Conservation (phyloP, 23 tunicate species). For the Phallusia fumigata region DNA sequence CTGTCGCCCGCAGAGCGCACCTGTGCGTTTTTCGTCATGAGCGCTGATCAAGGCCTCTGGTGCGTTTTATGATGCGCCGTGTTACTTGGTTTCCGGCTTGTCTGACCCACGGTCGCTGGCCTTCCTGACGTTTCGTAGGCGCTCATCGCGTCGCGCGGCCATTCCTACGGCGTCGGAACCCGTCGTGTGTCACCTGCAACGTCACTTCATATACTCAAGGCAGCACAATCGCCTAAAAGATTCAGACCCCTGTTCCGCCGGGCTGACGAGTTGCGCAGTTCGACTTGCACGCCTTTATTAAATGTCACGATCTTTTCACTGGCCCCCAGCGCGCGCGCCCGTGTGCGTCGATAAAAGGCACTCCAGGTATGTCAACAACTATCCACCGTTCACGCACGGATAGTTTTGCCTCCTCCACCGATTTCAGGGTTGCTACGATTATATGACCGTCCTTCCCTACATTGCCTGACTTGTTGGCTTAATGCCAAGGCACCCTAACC, state of each 20-base stretch:
- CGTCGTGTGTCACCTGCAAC: background rate
- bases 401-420: background rate
- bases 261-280: background rate
- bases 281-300: conserved; percentile 9
- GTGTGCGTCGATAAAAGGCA: conserved; percentile 6
- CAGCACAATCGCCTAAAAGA: background rate
- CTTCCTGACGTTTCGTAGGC: background rate
- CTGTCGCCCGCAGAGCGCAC: conserved; percentile 1
- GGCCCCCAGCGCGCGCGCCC: conserved; percentile 5
- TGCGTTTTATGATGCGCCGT: conserved; percentile 11
- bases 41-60: conserved; percentile 13
- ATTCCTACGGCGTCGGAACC: background rate
- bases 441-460: background rate
- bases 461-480: background rate
- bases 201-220: background rate
- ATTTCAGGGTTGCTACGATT: background rate
- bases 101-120: background rate
- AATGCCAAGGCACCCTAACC: background rate
- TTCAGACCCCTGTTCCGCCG: background rate
- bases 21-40: conserved; percentile 31
- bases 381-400: background rate
- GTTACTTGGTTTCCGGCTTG: conserved; percentile 6
- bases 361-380: conserved; percentile 11
- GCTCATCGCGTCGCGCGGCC: background rate
- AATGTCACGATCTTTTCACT: conserved; percentile 7